phyloP scores from a whole-genome alignment of 2,888 invertebrate species.

The Himalopsyche tibetana region DNA sequence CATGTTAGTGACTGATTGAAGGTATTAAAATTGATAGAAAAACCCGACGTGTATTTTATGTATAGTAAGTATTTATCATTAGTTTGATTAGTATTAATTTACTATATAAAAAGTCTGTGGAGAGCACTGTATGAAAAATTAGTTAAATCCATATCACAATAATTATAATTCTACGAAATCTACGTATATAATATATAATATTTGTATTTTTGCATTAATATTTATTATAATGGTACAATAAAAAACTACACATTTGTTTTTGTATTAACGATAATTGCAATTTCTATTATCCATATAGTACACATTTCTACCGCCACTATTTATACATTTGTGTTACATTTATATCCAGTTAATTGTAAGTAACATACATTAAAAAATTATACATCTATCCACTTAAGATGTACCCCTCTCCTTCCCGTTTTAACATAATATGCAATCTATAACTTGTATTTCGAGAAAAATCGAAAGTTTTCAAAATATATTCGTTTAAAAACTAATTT shows the following conservation, averaged over 20 bases:
- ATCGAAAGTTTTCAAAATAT: conserved; percentile 37
- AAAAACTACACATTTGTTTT: conserved; percentile 64
- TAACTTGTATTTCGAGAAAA: conserved; percentile 31
- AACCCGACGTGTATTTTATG: conserved; percentile 46
- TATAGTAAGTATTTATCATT: conserved; percentile 49
- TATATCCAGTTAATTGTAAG: conserved; percentile 37
- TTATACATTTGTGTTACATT: conserved; percentile 52
- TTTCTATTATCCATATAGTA: conserved; percentile 54
- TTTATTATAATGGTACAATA: conserved; percentile 62
- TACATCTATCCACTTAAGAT: conserved; percentile 49
- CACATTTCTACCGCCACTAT: conserved; percentile 53
- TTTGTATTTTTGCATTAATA: conserved; percentile 60
- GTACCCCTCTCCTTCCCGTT: background rate
- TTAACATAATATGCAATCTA: background rate
- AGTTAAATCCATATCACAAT: conserved; percentile 62
- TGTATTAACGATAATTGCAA: conserved; percentile 63
- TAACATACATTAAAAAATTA: conserved; percentile 52
- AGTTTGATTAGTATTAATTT: conserved; percentile 28
- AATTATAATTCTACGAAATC: conserved; percentile 62
- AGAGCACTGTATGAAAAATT: conserved; percentile 64
- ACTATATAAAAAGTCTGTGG: conserved; percentile 59
- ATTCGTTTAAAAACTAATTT: conserved; percentile 40
- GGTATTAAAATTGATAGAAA: conserved; percentile 59
- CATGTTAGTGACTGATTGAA: conserved; percentile 44
- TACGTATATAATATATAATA: conserved; percentile 61